These are phyloP conservation scores for Lagenorhynchus albirostris DNA, from an alignment of 2,113 vertebrate genomes.

Conservation along the genomic window DNA sequence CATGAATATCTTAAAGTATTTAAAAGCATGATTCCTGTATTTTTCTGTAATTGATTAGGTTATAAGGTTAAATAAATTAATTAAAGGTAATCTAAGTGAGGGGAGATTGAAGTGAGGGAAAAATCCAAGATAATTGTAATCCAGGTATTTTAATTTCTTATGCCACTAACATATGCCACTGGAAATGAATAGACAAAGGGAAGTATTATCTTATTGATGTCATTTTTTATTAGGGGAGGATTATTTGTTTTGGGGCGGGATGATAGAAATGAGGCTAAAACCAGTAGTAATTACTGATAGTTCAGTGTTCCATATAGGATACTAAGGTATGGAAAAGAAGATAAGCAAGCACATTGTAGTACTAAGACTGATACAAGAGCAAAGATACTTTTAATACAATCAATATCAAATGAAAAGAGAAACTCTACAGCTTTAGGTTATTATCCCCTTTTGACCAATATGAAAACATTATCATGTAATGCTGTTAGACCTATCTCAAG, in stretches of 20 bases:
- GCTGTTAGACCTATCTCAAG: background rate
- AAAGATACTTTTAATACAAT: background rate
- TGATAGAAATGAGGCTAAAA: background rate
- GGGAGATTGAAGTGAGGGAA: background rate
- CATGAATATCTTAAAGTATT: background rate
- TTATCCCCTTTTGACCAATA: background rate
- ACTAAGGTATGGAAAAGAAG: background rate
- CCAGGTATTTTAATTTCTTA: background rate
- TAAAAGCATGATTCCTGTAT: background rate
- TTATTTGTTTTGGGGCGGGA: background rate
- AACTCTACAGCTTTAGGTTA: background rate
- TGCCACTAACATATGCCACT: background rate
- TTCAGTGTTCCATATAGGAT: background rate
- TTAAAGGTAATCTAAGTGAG: background rate
- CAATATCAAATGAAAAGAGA: background rate
- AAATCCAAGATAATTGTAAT: background rate
- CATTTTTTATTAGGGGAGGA: background rate
- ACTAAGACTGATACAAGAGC: background rate
- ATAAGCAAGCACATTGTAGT: background rate
- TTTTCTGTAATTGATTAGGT: background rate
- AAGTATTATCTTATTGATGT: background rate
- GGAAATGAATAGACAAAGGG: background rate
- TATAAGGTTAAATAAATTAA: background rate
- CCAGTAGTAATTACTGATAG: background rate
- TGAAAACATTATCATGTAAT: background rate